Percentiles rank a stretch among this genome's conserved stretches.
phyloP scores from a whole-genome alignment of 2,113 vertebrate species.

The Phodopus roborovskii region DNA sequence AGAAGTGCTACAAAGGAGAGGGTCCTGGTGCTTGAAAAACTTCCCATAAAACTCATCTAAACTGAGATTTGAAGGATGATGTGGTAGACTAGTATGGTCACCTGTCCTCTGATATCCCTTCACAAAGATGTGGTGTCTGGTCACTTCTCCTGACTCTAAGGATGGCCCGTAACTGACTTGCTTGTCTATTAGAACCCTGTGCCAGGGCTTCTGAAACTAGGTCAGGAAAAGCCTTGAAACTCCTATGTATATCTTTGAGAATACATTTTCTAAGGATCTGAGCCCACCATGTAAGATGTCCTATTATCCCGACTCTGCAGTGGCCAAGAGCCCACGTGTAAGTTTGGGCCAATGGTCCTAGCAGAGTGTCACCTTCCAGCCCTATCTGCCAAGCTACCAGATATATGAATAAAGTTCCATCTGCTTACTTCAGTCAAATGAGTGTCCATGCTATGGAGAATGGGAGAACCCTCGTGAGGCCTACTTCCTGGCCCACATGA shows the following conservation, averaged over 20 bases:
- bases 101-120: not conserved
- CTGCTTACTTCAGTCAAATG: not conserved
- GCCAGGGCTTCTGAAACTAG: not conserved
- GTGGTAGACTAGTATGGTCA: not conserved
- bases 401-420: not conserved
- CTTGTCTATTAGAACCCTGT: not conserved
- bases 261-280: not conserved
- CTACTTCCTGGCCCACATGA: not conserved
- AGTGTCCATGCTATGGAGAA: not conserved
- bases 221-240: not conserved
- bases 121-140: not conserved
- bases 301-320: not conserved
- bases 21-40: not conserved
- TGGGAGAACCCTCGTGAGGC: not conserved
- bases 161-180: not conserved
- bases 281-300: not conserved
- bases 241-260: not conserved
- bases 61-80: conserved; percentile 23
- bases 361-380: not conserved
- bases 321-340: not conserved
- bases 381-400: not conserved
- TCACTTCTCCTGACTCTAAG: not conserved
- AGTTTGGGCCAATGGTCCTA: not conserved
- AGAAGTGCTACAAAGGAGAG: not conserved
- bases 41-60: not conserved